Evolutionary conservation across 2,797 vertebrate species (phyloP).

Genomic region (Gila robusta): DNA sequence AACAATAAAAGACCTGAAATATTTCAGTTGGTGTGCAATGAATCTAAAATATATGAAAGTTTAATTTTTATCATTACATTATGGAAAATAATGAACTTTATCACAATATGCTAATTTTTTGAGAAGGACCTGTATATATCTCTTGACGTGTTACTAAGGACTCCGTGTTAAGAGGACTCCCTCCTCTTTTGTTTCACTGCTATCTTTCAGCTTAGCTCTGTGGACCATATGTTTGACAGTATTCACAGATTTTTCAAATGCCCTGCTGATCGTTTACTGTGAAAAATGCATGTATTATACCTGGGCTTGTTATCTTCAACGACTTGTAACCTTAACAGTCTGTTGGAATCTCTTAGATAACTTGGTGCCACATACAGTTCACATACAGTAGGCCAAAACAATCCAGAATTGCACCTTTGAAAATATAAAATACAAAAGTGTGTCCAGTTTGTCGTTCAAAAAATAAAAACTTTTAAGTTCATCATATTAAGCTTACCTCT

Average conservation of each 20-base stretch:
- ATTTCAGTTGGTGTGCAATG: too few species aligned
- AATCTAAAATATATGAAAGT: too few species aligned
- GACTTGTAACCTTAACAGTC: not conserved
- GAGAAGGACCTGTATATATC: too few species aligned
- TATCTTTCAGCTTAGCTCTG: conserved; percentile 39
- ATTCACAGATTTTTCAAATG: conserved; percentile 19
- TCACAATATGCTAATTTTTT: too few species aligned
- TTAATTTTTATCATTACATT: too few species aligned
- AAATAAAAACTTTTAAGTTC: not conserved
- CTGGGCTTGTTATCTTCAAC: not conserved
- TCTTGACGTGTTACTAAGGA: conserved; percentile 52
- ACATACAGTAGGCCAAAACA: not conserved
- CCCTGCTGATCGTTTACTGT: not conserved
- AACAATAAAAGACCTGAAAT: too few species aligned
- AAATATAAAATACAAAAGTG: not conserved
- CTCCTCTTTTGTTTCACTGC: conserved; percentile 45
- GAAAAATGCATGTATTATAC: not conserved
- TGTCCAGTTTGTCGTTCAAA: not conserved
- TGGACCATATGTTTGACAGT: conserved; percentile 18
- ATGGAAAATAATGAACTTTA: too few species aligned
- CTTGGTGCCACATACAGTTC: not conserved
- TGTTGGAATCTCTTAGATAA: not conserved
- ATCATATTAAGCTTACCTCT: not conserved
- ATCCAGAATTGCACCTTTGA: not conserved
- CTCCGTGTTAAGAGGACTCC: too few species aligned